A percentile compares a stretch with the other conserved stretches of the same genome.
These are phyloP conservation scores for Coregonus ussuriensis DNA, from an alignment of 2,797 vertebrate species.

Conservation along the genomic window DNA sequence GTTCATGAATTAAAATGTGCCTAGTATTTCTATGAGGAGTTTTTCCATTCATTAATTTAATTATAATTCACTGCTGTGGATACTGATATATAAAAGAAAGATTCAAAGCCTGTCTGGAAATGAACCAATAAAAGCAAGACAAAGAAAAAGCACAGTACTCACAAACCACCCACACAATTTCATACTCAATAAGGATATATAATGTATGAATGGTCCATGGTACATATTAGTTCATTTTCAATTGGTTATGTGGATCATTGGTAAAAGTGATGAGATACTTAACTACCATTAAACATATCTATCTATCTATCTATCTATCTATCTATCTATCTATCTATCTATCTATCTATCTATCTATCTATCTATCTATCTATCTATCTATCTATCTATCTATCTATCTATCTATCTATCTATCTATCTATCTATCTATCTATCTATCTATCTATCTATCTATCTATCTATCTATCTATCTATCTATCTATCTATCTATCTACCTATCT, in stretches of 20 bases:
- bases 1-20: background rate
- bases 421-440: too few species aligned
- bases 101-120: background rate
- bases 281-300: background rate
- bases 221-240: background rate
- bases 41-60: background rate
- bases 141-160: background rate
- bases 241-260: background rate
- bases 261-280: background rate
- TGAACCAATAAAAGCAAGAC: background rate
- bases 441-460: too few species aligned
- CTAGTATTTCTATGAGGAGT: background rate
- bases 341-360: background rate
- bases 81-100: background rate
- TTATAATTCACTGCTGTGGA: background rate
- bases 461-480: too few species aligned
- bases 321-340: slow-evolving; percentile 2
- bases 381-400: too few species aligned
- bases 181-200: background rate
- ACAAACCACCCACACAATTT: background rate
- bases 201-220: background rate
- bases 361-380: too few species aligned
- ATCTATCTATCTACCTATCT: too few species aligned
- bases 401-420: too few species aligned
- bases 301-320: slow-evolving; percentile 17